Base-by-base conservation (phyloP, 2,888 invertebrate species). In the Hyles lineata region DNA sequence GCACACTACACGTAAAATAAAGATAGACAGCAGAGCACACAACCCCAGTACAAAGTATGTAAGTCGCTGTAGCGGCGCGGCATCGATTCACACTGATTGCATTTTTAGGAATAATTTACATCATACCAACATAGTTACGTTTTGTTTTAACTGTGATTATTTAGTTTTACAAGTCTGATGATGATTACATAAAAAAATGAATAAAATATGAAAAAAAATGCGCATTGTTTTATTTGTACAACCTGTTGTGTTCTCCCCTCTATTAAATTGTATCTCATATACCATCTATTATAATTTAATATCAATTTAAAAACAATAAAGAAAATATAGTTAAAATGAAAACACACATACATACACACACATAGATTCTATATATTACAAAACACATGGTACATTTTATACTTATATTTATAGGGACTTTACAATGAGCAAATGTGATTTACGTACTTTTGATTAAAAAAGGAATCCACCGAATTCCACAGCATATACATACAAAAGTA, bases 141-240 rank as follows among this genome's bases (percentile, higher is more conserved):
- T 95, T 94, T 92, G 93, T 95, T 95, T 95, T 91, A 94, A 95
- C 95, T 95, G 95, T 95, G 95, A 95, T 95, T 95, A 93, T 94
- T 95, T 95, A 95, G 95, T 94, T 95, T 93, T 95, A 95, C 95
- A 94, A 94, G 92, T 95, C 93, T 92, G 93, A 93, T 92, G 93
- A 93, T 92, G 91, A 93, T 92, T 92, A 94, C 90, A 95, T 94
- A 93, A 94, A 95, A 95, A 90, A 92, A 93, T 91, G 88, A 95
- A 93, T 93, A 94, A 95, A 90, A 91, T 89, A 87, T 90, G 80
- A 88, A 91, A 90, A n/a, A 92, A 90, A 88, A 80, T 78, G 75
- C 61, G 52, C 73, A 55, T 75, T 76, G 80, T 84, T 84, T 86
- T 76, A 87, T 87, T 90, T 89, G 71, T 19, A 35, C 35, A 23